Conservation (phyloP, 2,797 vertebrate genomes). For the Amphiprion clarkii region DNA sequence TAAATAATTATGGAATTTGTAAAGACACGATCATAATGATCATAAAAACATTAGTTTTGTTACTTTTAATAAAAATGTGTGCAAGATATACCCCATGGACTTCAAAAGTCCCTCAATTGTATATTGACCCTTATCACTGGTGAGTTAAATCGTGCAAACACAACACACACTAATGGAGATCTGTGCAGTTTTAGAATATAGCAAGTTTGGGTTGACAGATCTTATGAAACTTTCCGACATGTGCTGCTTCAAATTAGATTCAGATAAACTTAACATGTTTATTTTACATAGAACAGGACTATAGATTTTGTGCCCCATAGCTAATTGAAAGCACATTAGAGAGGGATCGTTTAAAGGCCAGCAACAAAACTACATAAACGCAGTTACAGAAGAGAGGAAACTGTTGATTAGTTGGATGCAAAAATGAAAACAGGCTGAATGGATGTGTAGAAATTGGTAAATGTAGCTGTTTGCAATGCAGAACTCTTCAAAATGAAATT, state of each 20-base stretch:
- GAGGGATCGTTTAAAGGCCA: background rate
- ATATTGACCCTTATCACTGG: background rate
- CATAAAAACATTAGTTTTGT: no score
- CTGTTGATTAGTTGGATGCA: conserved; percentile 16
- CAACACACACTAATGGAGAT: conserved; percentile 14
- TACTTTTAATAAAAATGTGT: no score
- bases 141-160: conserved; percentile 18
- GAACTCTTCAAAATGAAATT: background rate
- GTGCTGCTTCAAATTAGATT: conserved; percentile 10
- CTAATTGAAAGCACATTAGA: conserved; percentile 1
- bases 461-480: conserved; percentile 5
- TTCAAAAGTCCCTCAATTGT: no score
- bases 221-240: background rate
- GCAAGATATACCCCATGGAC: no score
- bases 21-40: no score
- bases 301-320: background rate
- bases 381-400: conserved; percentile 5
- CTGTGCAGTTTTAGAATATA: conserved; percentile 25
- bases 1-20: no score
- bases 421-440: background rate
- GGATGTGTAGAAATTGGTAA: conserved; percentile 2
- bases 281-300: background rate
- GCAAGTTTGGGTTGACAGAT: conserved; percentile 11
- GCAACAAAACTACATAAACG: background rate
- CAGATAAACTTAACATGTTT: background rate